phyloP scores from a whole-genome alignment of 2,113 vertebrate genomes.

The Panthera leo region DNA sequence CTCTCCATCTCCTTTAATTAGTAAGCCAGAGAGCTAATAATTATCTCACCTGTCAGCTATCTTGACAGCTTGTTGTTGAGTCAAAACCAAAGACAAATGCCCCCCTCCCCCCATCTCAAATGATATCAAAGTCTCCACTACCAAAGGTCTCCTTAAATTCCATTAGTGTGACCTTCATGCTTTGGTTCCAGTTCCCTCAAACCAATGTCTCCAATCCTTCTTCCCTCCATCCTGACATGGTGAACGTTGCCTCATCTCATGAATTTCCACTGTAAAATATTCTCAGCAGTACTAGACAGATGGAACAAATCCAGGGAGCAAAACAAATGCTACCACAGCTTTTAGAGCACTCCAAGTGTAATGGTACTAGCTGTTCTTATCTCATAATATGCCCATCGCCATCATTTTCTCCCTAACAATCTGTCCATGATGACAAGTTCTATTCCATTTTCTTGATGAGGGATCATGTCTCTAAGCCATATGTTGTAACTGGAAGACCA shows the following conservation, averaged over 20 bases:
- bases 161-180: neutral
- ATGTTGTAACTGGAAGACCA: conserved; percentile 48
- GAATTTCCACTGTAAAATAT: conserved; percentile 45
- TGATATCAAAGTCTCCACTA: neutral
- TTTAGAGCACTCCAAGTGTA: conserved; percentile 49
- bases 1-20: conserved; percentile 67
- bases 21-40: conserved; percentile 49
- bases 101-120: neutral
- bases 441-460: conserved; percentile 64
- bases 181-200: neutral
- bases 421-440: conserved; percentile 64
- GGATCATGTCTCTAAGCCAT: conserved; percentile 58
- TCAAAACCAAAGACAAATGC: neutral
- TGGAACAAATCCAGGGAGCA: conserved; percentile 64
- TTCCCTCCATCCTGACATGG: neutral
- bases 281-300: conserved; percentile 62
- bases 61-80: conserved; percentile 7
- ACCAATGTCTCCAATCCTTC: neutral
- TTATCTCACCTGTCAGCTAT: conserved; percentile 43
- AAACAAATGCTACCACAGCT: conserved; percentile 50
- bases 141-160: conserved; percentile 10
- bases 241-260: conserved; percentile 48
- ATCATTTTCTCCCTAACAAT: conserved; percentile 52
- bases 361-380: conserved; percentile 63
- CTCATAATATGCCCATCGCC: conserved; percentile 24